Percentiles rank a stretch among this genome's conserved stretches.
phyloP scores from a whole-genome alignment of 2,888 invertebrate species.

The Himalopsyche kuldschensis region DNA sequence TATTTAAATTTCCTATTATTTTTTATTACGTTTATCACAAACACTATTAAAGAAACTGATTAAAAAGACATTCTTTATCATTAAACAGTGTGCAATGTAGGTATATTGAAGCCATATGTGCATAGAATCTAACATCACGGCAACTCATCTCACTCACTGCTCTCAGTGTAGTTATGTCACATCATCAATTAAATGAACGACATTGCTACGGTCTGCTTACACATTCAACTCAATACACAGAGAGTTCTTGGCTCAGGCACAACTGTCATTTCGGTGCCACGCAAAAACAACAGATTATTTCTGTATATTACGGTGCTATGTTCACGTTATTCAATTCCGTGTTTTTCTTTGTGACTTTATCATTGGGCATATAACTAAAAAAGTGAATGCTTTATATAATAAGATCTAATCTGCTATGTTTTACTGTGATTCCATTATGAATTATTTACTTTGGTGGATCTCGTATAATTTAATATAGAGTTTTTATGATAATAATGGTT shows the following conservation, averaged over 20 bases:
- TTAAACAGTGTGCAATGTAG: neutral
- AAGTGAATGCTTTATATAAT: neutral
- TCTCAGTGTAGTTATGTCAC: neutral
- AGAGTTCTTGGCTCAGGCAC: conserved; percentile 13
- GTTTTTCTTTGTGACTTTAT: neutral
- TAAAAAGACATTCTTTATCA: neutral
- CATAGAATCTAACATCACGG: neutral
- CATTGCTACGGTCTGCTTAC: neutral
- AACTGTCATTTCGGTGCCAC: neutral
- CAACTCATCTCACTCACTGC: neutral
- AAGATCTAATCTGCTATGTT: neutral
- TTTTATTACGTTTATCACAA: no score
- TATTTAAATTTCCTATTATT: no score
- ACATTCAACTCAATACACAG: neutral
- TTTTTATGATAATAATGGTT: neutral
- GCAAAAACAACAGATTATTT: conserved; percentile 5
- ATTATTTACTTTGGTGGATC: neutral
- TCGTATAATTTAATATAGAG: neutral
- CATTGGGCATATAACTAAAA: neutral
- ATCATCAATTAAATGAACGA: neutral
- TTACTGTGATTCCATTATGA: neutral
- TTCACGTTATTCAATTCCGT: neutral
- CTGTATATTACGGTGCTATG: neutral
- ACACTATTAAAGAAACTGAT: no score
- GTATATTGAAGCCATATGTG: neutral